phyloP scores from a whole-genome alignment of 2,888 invertebrate species.

The Papilio elwesi region DNA sequence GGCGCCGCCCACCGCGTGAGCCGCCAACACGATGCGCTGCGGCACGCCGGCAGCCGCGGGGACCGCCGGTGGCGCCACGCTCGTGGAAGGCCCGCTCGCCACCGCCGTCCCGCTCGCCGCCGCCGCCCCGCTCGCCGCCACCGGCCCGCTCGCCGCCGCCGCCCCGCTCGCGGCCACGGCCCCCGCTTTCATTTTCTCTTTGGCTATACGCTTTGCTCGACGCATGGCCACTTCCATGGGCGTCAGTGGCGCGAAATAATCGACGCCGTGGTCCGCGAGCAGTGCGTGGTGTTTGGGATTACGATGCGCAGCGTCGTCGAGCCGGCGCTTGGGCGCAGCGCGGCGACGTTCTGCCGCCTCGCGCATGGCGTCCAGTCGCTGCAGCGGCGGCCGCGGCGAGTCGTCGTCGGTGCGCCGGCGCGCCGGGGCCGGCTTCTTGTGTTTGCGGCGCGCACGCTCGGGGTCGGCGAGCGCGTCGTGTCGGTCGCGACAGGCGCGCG shows the following conservation, averaged over 20 bases:
- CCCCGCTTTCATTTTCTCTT: slow-evolving; percentile 88
- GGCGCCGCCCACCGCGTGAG: slow-evolving; percentile 64
- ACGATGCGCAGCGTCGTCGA: slow-evolving; percentile 88
- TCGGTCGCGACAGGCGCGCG: slow-evolving; percentile 95
- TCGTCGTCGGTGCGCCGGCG: slow-evolving; percentile 88
- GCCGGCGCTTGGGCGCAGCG: slow-evolving; percentile 90
- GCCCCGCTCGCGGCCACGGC: slow-evolving; percentile 53
- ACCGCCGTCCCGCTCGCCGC: too few species aligned
- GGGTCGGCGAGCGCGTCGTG: slow-evolving; percentile 96
- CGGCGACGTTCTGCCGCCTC: slow-evolving; percentile 89
- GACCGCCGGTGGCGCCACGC: slow-evolving; percentile 42
- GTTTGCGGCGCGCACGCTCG: slow-evolving; percentile 95
- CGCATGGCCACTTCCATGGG: slow-evolving; percentile 92
- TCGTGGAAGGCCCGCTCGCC: too few species aligned
- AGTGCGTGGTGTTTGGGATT: slow-evolving; percentile 94
- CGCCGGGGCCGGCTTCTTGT: slow-evolving; percentile 88
- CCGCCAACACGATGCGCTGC: slow-evolving; percentile 54
- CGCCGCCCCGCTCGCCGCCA: too few species aligned
- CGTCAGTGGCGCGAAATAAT: slow-evolving; percentile 92
- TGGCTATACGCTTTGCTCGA: slow-evolving; percentile 93
- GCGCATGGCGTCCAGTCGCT: slow-evolving; percentile 90
- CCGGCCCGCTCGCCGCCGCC: slow-evolving; percentile 49
- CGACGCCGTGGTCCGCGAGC: slow-evolving; percentile 92
- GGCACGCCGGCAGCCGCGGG: slow-evolving; percentile 49
- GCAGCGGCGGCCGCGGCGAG: slow-evolving; percentile 71